Percentiles rank a stretch among this genome's conserved stretches.
Conservation (phyloP, 2,113 vertebrate genomes). For the Melanotaenia duboulayi region DNA sequence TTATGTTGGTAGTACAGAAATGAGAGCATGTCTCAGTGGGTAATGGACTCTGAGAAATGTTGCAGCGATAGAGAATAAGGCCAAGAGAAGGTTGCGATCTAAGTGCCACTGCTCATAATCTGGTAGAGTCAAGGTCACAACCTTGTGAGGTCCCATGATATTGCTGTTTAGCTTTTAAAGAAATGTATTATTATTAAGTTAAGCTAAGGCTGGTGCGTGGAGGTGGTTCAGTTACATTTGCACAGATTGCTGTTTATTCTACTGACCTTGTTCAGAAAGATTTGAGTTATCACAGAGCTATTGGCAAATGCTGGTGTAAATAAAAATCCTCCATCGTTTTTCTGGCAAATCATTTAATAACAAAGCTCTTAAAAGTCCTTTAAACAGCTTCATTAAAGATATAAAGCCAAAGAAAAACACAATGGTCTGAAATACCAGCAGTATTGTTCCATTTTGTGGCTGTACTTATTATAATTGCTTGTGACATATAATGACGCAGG, state of each 20-base stretch:
- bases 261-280: constrained; percentile 35
- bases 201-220: constrained; percentile 28
- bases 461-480: constrained; percentile 48
- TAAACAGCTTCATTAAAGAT: constrained; percentile 24
- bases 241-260: constrained; percentile 30
- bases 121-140: constrained; percentile 58
- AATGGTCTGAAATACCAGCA: constrained; percentile 30
- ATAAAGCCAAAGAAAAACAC: constrained; percentile 13
- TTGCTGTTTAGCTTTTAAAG: constrained; percentile 55
- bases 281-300: constrained; percentile 2
- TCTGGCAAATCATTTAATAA: constrained; percentile 5
- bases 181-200: too few species aligned
- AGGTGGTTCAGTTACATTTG: constrained; percentile 4
- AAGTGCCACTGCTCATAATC: constrained; percentile 65
- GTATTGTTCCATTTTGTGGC: constrained; percentile 8
- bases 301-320: background rate
- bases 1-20: constrained; percentile 30
- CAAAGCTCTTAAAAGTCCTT: background rate
- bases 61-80: constrained; percentile 55
- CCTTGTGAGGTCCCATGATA: constrained; percentile 35
- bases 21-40: constrained; percentile 49
- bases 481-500: constrained; percentile 51
- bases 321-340: background rate
- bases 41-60: constrained; percentile 66
- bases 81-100: constrained; percentile 33